phyloP scores from a whole-genome alignment of 2,797 vertebrate genomes.

The Poeciliopsis infans region DNA sequence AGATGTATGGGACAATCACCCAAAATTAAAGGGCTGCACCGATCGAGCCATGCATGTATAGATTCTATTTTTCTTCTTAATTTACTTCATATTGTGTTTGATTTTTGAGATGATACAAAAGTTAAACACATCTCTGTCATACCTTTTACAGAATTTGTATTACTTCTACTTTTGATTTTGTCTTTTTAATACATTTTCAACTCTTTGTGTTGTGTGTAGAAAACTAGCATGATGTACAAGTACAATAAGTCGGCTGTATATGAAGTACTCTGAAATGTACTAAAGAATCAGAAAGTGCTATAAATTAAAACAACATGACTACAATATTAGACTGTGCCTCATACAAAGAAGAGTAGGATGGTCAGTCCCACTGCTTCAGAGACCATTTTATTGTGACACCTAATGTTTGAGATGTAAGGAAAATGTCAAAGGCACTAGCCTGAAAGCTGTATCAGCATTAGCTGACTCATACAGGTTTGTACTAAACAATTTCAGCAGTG shows the following conservation, averaged over 20 bases:
- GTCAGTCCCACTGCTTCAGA: neutral
- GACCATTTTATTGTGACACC: neutral
- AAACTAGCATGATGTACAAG: neutral
- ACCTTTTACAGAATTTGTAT: neutral
- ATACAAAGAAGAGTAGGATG: neutral
- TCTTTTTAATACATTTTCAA: neutral
- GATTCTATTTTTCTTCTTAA: neutral
- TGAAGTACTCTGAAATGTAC: neutral
- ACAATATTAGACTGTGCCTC: neutral
- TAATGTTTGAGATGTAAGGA: neutral
- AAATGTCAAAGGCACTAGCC: neutral
- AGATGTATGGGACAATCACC: too few species aligned
- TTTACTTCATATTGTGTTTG: neutral
- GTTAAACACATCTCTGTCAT: neutral
- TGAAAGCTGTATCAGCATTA: constrained; percentile 6
- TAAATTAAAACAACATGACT: neutral
- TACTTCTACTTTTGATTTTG: neutral
- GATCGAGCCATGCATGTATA: neutral
- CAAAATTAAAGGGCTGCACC: too few species aligned
- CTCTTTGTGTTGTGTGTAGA: neutral
- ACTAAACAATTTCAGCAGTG: neutral
- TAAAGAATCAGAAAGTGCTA: neutral
- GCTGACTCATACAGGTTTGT: constrained; percentile 1
- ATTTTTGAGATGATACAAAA: neutral
- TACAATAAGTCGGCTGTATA: neutral